phyloP scores from a whole-genome alignment of 2,888 invertebrate species.

The Caenorhabditis sinica region DNA sequence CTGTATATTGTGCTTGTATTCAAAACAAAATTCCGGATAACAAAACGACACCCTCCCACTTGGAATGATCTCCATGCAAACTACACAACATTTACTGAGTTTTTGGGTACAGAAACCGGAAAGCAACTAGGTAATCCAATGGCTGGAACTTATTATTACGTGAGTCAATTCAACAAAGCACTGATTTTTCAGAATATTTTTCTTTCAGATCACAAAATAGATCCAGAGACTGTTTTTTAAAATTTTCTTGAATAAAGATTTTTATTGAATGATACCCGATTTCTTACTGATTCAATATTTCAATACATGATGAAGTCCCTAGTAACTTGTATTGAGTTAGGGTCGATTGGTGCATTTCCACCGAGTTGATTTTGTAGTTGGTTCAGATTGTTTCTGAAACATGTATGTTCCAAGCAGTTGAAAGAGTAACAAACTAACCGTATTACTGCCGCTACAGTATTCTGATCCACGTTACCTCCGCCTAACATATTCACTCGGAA shows the following conservation, averaged over 20 bases:
- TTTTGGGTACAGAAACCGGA: constrained; percentile 75
- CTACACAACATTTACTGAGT: constrained; percentile 77
- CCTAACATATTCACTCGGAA: constrained; percentile 61
- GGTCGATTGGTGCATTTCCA: constrained; percentile 67
- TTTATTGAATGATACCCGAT: constrained; percentile 21
- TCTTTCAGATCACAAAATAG: constrained; percentile 71
- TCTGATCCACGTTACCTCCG: constrained; percentile 50
- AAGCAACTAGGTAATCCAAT: constrained; percentile 75
- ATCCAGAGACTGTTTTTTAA: not conserved
- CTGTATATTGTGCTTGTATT: constrained; percentile 78
- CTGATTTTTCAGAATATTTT: not conserved
- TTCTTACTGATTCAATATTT: constrained; percentile 22
- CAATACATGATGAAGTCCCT: not conserved
- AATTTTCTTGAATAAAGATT: not conserved
- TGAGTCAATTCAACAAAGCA: constrained; percentile 49
- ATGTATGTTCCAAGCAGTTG: too few species aligned
- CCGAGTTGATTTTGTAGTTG: constrained; percentile 60
- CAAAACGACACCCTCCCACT: constrained; percentile 74
- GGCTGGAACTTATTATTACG: constrained; percentile 76
- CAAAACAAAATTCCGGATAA: constrained; percentile 74
- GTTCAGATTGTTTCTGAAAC: constrained; percentile 52
- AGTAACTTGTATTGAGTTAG: constrained; percentile 37
- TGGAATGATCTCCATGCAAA: constrained; percentile 77
- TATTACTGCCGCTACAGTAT: constrained; percentile 52
- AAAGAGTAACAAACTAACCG: constrained; percentile 17